Base-by-base conservation (phyloP, 2,888 invertebrate genomes). In the Mellilla xanthometata region DNA sequence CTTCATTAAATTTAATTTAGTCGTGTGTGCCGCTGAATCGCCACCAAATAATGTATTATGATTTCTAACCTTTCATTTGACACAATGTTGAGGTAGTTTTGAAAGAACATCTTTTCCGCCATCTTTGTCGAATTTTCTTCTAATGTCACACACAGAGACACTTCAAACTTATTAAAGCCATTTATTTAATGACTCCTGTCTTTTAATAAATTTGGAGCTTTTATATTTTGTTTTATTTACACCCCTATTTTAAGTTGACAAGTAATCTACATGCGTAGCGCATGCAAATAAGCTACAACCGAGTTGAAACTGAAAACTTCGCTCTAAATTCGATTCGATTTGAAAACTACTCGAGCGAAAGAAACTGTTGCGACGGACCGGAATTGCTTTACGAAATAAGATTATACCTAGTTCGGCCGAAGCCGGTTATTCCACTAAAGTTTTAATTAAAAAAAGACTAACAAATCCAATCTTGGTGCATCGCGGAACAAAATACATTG, bases 241-340 rank as follows among this genome's bases (percentile, higher is more conserved):
- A 46, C 1, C 46, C 46, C 39, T 46, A 36, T 3, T 54, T n/a
- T 54, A 59, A 73, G 72, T 76, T 72, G 47, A 44, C 53, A 75
- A 75, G 74, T 80, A 81, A 81, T 82, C 76, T 81, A 71, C 78
- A 79, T 82, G 65, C 65, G 78, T 80, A 79, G 80, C 80, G 74
- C 71, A 67, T 67, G 76, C 72, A 76, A 76, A 76, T 75, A 74
- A 62, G 63, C 68, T 53, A 60, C 58, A 59, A 60, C 7, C n/a
- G 7, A 24, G 59, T 58, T 65, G 60, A 59, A 57, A 59, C 52
- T 54, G 49, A 38, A 60, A 68, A 66, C 38, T 50, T 45, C 26
- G 49, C 39, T 41, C 41, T 38, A 30, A 29, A 48, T 41, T 48
- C 47, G 38, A 42, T 42, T 42, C 39, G 41, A 50, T 50, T 50